Evolutionary conservation across 2,113 vertebrate genomes (phyloP).

Genomic region (Siniperca chuatsi): DNA sequence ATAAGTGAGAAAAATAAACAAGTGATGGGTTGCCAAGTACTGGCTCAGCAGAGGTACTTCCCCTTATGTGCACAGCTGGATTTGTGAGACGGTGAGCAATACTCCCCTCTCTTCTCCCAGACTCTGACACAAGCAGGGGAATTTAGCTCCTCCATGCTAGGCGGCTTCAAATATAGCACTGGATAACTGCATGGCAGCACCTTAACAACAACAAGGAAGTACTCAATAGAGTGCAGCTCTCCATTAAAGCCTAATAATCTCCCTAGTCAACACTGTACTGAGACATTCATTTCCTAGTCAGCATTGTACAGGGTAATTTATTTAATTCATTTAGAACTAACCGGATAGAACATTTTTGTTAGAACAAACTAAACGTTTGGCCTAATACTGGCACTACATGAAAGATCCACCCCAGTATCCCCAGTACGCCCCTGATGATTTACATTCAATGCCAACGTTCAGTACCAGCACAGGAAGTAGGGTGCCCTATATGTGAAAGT

Average conservation of each 20-base stretch:
- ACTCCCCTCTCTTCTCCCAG: constrained; percentile 76
- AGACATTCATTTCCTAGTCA: not conserved
- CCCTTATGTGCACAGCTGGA: constrained; percentile 82
- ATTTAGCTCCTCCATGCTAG: constrained; percentile 75
- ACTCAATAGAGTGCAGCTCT: not conserved
- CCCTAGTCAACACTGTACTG: not conserved
- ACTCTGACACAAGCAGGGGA: constrained; percentile 85
- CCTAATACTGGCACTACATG: not conserved
- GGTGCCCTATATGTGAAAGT: not conserved
- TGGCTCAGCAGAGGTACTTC: constrained; percentile 80
- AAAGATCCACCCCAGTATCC: not conserved
- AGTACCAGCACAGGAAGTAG: not conserved
- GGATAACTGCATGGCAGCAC: constrained; percentile 44
- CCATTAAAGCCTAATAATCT: constrained; percentile 18
- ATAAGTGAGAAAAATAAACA: constrained; percentile 77
- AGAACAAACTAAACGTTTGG: not conserved
- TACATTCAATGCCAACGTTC: not conserved
- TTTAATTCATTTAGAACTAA: not conserved
- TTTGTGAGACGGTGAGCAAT: constrained; percentile 82
- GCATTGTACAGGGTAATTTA: not conserved
- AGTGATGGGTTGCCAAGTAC: constrained; percentile 70
- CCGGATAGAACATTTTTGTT: not conserved
- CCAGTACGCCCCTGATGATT: no score
- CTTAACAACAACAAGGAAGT: constrained; percentile 49
- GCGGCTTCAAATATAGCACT: constrained; percentile 72